Evolutionary conservation across 2,888 invertebrate species (phyloP).

Genomic region (Lomographa bimaculata): DNA sequence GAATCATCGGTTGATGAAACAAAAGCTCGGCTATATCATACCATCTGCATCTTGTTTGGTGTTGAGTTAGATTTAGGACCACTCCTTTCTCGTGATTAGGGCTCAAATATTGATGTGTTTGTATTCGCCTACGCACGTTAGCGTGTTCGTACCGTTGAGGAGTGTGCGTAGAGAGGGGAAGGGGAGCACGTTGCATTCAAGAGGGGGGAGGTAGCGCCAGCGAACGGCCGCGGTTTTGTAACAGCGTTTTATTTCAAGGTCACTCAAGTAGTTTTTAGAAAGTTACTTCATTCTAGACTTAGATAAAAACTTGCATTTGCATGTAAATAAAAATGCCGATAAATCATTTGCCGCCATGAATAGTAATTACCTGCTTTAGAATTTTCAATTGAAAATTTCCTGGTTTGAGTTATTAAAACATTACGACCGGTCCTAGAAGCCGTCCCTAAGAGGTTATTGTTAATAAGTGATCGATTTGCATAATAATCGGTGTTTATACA

Average conservation of each 20-base stretch:
- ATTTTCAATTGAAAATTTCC: slow-evolving; percentile 36
- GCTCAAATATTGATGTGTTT: slow-evolving; percentile 36
- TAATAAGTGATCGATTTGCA: slow-evolving; percentile 45
- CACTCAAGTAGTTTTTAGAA: slow-evolving; percentile 82
- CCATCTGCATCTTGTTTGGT: slow-evolving; percentile 48
- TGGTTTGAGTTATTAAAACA: slow-evolving; percentile 35
- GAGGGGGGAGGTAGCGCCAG: slow-evolving; percentile 65
- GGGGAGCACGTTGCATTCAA: slow-evolving; percentile 43
- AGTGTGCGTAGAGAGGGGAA: slow-evolving; percentile 61
- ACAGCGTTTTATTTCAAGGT: slow-evolving; percentile 83
- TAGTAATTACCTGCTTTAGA: slow-evolving; percentile 10
- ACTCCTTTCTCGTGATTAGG: slow-evolving; percentile 59
- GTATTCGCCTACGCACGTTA: slow-evolving; percentile 45
- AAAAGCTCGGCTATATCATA: slow-evolving; percentile 32
- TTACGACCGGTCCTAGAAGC: slow-evolving; percentile 34
- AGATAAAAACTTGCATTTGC: slow-evolving; percentile 56
- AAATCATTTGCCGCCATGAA: slow-evolving; percentile 8
- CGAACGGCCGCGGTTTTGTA: slow-evolving; percentile 81
- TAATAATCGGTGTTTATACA: slow-evolving; percentile 38
- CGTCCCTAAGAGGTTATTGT: slow-evolving; percentile 39
- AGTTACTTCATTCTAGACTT: slow-evolving; percentile 75
- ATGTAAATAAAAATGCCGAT: slow-evolving; percentile 15
- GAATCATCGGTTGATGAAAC: slow-evolving; percentile 37
- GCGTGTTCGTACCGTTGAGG: slow-evolving; percentile 47
- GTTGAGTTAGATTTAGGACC: slow-evolving; percentile 66